A percentile compares a stretch with the other conserved stretches of the same genome.
phyloP scores from a whole-genome alignment of 1,140 invertebrate genomes.

The Archivesica marissinica region DNA sequence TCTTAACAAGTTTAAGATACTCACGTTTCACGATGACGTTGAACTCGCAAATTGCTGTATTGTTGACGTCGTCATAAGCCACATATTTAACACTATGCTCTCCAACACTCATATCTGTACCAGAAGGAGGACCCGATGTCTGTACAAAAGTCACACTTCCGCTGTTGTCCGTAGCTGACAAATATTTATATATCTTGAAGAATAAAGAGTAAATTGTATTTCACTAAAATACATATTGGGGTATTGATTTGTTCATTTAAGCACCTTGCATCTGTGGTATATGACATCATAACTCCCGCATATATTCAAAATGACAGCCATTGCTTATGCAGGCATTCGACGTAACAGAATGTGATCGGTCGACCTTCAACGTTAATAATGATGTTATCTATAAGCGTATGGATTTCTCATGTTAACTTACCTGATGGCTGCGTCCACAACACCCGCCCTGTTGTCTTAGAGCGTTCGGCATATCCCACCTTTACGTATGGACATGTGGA shows the following conservation, averaged over 20 bases:
- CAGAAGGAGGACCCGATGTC: not conserved
- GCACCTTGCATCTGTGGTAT: no score
- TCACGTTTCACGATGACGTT: constrained; percentile 33
- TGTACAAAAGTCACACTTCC: not conserved
- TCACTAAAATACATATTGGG: no score
- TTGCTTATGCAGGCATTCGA: not conserved
- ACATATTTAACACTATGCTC: constrained; percentile 3
- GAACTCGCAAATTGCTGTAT: constrained; percentile 36
- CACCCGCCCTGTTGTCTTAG: not conserved
- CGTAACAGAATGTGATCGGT: not conserved
- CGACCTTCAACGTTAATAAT: no score
- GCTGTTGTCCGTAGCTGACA: constrained; percentile 4
- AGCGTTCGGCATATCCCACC: constrained; percentile 2
- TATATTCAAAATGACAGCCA: not conserved
- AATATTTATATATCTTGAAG: no score
- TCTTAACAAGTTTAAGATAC: not conserved
- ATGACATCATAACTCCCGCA: no score
- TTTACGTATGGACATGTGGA: not conserved
- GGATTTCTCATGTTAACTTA: no score
- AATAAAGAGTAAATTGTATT: no score
- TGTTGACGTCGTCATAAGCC: constrained; percentile 1
- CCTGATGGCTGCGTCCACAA: not conserved
- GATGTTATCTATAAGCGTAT: no score
- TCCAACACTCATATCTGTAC: not conserved
- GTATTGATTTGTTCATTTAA: no score